These are phyloP conservation scores for Dichetophora obliterata DNA, from an alignment of 2,888 invertebrate genomes.

Conservation along the genomic window DNA sequence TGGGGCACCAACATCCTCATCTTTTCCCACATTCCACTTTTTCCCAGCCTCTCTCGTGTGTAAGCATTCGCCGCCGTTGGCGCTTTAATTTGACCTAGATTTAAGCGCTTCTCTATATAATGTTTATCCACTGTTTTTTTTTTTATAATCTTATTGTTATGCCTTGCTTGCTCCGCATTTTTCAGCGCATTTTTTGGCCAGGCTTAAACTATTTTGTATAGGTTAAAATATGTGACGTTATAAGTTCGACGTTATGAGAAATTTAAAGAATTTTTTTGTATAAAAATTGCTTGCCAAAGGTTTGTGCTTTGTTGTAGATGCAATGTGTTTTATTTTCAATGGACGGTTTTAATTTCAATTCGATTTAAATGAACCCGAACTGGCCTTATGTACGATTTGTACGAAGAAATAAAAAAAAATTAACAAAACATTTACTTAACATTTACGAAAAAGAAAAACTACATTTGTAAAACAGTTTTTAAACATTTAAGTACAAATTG, in stretches of 20 bases:
- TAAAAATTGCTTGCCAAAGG: background rate
- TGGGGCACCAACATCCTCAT: background rate
- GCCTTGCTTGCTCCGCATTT: conserved; percentile 33
- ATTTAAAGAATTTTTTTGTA: background rate
- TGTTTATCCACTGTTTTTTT: background rate
- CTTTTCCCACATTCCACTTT: background rate
- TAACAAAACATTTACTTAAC: too few species aligned
- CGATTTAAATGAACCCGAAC: too few species aligned
- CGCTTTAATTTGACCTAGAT: conserved; percentile 52
- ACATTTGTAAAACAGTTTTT: too few species aligned
- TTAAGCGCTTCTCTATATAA: conserved; percentile 25
- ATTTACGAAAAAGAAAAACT: too few species aligned
- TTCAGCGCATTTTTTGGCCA: conserved; percentile 31
- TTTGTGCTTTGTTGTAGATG: background rate
- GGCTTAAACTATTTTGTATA: background rate
- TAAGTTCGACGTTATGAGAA: too few species aligned
- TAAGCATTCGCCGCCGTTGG: conserved; percentile 10
- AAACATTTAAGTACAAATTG: too few species aligned
- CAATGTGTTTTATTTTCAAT: background rate
- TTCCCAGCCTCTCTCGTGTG: background rate
- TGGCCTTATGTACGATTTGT: too few species aligned
- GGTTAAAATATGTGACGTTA: background rate
- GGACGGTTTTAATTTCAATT: too few species aligned
- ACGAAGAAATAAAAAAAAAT: too few species aligned
- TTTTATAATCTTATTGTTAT: background rate